These are phyloP conservation scores for Zonitis immaculata DNA, from an alignment of 2,888 invertebrate species.

Conservation along the genomic window DNA sequence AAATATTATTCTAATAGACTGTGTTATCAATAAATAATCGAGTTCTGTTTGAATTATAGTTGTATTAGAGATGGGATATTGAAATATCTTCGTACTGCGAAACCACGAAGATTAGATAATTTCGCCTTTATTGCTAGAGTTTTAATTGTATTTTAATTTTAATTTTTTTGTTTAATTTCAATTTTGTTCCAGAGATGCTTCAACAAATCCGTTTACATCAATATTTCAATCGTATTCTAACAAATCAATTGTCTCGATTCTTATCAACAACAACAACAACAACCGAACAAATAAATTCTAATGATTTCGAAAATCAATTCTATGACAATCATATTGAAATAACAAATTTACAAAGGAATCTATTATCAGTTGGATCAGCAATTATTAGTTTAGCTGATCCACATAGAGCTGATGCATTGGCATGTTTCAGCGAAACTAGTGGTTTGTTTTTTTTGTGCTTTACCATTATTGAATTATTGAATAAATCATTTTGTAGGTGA, in stretches of 20 bases:
- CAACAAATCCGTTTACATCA: not conserved
- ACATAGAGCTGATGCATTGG: constrained; percentile 84
- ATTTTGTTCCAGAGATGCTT: not conserved
- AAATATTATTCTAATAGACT: too few relatives aligned
- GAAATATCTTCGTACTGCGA: too few relatives aligned
- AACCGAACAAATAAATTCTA: constrained; percentile 25
- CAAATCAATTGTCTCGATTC: not conserved
- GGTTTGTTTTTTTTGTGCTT: constrained; percentile 57
- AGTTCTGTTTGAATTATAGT: too few relatives aligned
- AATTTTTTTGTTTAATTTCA: not conserved
- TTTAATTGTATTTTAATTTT: too few relatives aligned
- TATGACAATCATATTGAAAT: constrained; percentile 60
- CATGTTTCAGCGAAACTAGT: constrained; percentile 90
- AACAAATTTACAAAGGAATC: constrained; percentile 66
- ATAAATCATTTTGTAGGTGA: too few relatives aligned
- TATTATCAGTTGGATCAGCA: constrained; percentile 85
- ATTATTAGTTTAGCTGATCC: constrained; percentile 78
- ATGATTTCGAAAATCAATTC: constrained; percentile 59
- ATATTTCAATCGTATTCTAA: not conserved
- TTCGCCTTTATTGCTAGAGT: too few relatives aligned
- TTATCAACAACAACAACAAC: not conserved
- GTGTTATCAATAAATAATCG: too few relatives aligned
- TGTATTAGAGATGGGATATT: too few relatives aligned
- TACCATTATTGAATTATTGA: too few relatives aligned
- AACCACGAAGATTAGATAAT: too few relatives aligned